Evolutionary conservation across 2,797 vertebrate genomes (phyloP), one percentile per base, ranked within the genome.

Genomic region (Epinephelus malabaricus): DNA sequence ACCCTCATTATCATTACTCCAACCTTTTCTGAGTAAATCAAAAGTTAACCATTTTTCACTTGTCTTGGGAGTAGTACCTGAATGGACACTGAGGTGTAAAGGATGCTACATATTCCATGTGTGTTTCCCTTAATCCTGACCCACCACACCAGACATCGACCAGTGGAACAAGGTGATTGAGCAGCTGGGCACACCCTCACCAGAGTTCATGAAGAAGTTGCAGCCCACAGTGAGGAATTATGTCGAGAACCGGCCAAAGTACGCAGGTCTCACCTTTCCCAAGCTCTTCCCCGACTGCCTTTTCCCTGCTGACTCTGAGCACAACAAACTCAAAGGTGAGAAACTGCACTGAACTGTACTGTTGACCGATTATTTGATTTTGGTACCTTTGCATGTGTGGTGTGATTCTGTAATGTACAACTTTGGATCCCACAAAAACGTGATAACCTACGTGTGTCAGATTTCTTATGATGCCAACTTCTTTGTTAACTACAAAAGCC

Each of bases 111-210:
- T 65, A 40, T 62, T 72, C 82, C 72, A 53, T 30, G 54, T 67
- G 64, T 90, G 74, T 92, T 92, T 96, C 88, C 97, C 96, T 96
- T 97, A 95, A 98, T 92, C 86, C 43, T 90, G 69, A 85, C 85
- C 82, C 34, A 34, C 34, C 70, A 21, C 82, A 45, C 89, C 96
- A 99, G 98, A 99, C 93, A 99, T 99, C 87, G 98, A 99, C 94
- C 98, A 99, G 90, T 99, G 98, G 98, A 99, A 99, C 92, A 99
- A 99, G 90, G 98, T 99, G 86, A 99, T 99, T n/a, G 98, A 99
- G 87, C 98, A 99, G 94, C 96, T 99, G 80, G 98, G 98, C 69
- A 99, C 98, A 0, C 98, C 98, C 0, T 96, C 95, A 3, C 97
- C 98, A 1, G 98, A 99, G 79, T 99, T 99, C 92, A 99, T 99